Conservation (phyloP, 2,888 invertebrate species). For the Parnassius glacialis region DNA sequence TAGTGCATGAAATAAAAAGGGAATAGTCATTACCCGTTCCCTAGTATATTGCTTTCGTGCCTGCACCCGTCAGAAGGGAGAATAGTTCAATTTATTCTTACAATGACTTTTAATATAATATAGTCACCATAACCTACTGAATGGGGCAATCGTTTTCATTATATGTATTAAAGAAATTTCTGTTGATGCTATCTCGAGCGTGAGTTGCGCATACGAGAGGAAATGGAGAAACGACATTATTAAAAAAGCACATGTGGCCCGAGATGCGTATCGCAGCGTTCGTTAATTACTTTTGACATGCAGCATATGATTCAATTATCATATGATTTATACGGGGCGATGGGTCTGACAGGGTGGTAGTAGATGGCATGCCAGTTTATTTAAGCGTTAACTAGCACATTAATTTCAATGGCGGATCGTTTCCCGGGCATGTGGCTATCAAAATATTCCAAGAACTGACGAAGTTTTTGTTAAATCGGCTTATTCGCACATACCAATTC, state of each 20-base stretch:
- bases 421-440: conserved; percentile 67
- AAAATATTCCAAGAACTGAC: conserved; percentile 61
- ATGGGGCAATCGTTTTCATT: conserved; percentile 70
- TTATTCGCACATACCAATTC: conserved; percentile 62
- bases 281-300: conserved; percentile 80
- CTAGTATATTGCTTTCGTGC: conserved; percentile 54
- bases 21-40: conserved; percentile 44
- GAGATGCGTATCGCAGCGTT: conserved; percentile 77
- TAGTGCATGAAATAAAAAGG: conserved; percentile 36
- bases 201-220: conserved; percentile 70
- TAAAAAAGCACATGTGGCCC: conserved; percentile 78
- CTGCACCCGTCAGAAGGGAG: conserved; percentile 48
- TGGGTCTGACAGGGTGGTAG: conserved; percentile 54
- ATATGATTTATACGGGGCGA: conserved; percentile 73
- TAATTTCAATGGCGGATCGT: conserved; percentile 61
- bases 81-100: conserved; percentile 73
- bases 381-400: conserved; percentile 73
- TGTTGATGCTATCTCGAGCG: conserved; percentile 74
- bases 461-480: conserved; percentile 44
- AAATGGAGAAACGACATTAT: conserved; percentile 69
- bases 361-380: conserved; percentile 52
- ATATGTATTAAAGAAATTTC: conserved; percentile 70
- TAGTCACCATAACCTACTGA: conserved; percentile 59
- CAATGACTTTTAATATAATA: conserved; percentile 73
- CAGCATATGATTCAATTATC: conserved; percentile 81